Evolutionary conservation across 2,797 vertebrate genomes (phyloP).

Genomic region (Acipenser oxyrinchus): DNA sequence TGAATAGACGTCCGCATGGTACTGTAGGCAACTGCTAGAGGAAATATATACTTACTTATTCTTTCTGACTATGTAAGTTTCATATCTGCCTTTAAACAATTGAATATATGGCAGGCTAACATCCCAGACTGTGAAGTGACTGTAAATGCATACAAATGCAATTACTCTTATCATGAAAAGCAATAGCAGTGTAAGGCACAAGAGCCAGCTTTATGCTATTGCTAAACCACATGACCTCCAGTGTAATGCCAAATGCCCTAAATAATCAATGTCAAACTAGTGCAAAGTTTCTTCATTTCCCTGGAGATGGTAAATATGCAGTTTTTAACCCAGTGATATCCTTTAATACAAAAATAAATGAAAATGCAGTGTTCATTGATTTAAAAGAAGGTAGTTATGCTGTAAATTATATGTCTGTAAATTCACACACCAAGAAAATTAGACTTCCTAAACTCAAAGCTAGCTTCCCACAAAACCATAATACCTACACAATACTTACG

Average conservation of each 20-base stretch:
- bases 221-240: slow-evolving; percentile 24
- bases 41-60: too few species aligned
- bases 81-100: too few species aligned
- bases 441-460: too few species aligned
- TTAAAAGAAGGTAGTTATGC: neutral
- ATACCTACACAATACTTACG: too few species aligned
- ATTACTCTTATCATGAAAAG: slow-evolving; percentile 15
- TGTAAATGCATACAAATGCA: slow-evolving; percentile 13
- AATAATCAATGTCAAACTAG: slow-evolving; percentile 16
- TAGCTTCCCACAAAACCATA: too few species aligned
- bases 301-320: neutral
- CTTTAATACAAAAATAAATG: neutral
- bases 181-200: slow-evolving; percentile 6
- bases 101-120: neutral
- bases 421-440: too few species aligned
- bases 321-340: too few species aligned
- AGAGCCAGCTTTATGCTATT: slow-evolving; percentile 27
- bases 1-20: too few species aligned
- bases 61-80: too few species aligned
- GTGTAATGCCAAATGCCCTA: slow-evolving; percentile 16
- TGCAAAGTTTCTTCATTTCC: slow-evolving; percentile 11
- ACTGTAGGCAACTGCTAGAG: too few species aligned
- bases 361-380: neutral
- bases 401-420: neutral
- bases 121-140: slow-evolving; percentile 15